phyloP scores from a whole-genome alignment of 2,797 vertebrate species.

The Threskiornis aethiopicus region DNA sequence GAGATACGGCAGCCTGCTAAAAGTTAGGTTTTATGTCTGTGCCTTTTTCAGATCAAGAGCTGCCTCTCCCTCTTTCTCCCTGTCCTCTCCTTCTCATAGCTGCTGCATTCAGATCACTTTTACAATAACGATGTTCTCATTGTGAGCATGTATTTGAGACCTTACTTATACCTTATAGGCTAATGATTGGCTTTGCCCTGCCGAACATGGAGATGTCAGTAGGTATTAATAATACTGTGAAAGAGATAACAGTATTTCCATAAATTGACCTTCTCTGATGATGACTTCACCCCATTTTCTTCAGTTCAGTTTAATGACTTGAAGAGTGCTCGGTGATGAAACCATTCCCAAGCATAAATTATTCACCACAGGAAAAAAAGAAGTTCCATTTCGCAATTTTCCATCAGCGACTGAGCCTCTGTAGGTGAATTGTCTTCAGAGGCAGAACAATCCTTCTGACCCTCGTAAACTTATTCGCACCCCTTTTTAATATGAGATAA shows the following conservation, averaged over 20 bases:
- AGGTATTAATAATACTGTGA: constrained; percentile 67
- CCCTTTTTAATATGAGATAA: not conserved
- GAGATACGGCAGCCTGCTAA: not conserved
- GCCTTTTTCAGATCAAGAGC: not conserved
- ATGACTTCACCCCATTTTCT: constrained; percentile 72
- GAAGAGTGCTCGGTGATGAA: constrained; percentile 55
- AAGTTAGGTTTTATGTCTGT: not conserved
- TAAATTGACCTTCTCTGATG: constrained; percentile 72
- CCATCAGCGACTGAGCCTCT: constrained; percentile 19
- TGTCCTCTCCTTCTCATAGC: not conserved
- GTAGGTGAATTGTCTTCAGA: constrained; percentile 42
- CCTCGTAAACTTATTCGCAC: not conserved
- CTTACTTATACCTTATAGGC: constrained; percentile 30
- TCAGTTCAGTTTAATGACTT: constrained; percentile 71
- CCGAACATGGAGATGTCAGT: constrained; percentile 35
- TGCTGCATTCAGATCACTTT: not conserved
- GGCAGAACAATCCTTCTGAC: not conserved
- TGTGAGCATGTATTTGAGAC: not conserved
- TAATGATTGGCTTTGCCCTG: constrained; percentile 45
- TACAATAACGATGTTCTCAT: constrained; percentile 1
- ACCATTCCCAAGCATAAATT: constrained; percentile 71
- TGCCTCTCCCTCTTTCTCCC: not conserved
- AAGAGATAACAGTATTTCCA: constrained; percentile 72
- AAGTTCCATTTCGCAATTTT: constrained; percentile 52
- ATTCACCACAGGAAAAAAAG: constrained; percentile 59